Evolutionary conservation across 1,140 invertebrate genomes (phyloP), one percentile per base, ranked within the genome.

Genomic region (Cryptotermes secundus): DNA sequence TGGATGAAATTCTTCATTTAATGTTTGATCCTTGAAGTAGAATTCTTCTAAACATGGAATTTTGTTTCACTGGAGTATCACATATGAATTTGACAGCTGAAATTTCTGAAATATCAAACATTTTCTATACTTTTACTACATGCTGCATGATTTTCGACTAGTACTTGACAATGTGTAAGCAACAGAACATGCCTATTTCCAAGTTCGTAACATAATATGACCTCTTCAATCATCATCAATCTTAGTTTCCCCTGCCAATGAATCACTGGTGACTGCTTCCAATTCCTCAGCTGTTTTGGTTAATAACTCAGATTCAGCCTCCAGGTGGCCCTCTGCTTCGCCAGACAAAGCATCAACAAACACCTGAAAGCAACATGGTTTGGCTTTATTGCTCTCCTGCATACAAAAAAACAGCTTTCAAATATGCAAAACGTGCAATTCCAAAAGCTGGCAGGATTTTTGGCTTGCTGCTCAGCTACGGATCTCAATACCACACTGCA

Each of bases 261-360:
- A 31, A 79, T 34, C 79, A 34, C 31, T 38, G 26, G 35, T 36
- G 22, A 72, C 79, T 26, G 19, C 38, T 22, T 38, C 26, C 34
- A 65, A n/a, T 7, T 12, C 79, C 80, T 45, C 80, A 34, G 34
- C 80, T 53, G 38, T 34, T 38, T 38, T 81, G n/a, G 38, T 36
- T 9, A 19, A 7, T 35, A 26, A 35, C 22, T 34, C n/a, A 59
- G 26, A 34, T 24, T 82, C 80, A 35, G 34, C 36, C 31, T 84
- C 83, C 14, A 45, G 34, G 19, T 38, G 34, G 14, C 24, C 16
- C 31, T 81, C 84, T 26, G 38, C 35, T 35, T 84, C 84, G 9
- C 38, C 84, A 14, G 84, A 65, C 31, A 84, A 45, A 49, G 84
- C 84, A 80, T 84, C 84, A 84, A 84, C 84, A 84, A 84, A 84